Percentiles rank a stretch among this genome's conserved stretches.
These are phyloP conservation scores for Xerus rutilus DNA, from an alignment of 2,797 vertebrate species.

Conservation along the genomic window DNA sequence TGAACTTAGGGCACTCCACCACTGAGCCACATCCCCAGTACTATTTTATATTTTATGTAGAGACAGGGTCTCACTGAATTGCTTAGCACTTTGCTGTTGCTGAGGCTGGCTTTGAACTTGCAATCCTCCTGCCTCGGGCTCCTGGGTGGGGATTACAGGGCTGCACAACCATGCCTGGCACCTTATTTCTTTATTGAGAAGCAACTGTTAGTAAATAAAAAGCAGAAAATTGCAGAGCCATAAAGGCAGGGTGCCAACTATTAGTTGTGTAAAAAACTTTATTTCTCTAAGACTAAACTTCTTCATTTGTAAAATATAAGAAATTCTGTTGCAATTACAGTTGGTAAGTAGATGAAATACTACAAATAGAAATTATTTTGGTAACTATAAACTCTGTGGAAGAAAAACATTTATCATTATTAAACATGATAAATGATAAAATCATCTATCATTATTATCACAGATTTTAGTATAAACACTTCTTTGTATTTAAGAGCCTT, in stretches of 20 bases:
- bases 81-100: too few relatives aligned
- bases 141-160: too few relatives aligned
- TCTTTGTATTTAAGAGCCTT: background rate
- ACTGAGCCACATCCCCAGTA: too few relatives aligned
- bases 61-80: too few relatives aligned
- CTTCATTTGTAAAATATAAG: constrained; percentile 10
- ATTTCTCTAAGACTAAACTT: background rate
- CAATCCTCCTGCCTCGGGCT: too few relatives aligned
- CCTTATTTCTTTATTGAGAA: background rate
- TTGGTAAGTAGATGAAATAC: background rate
- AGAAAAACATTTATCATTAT: background rate
- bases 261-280: background rate
- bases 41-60: too few relatives aligned
- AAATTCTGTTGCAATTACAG: background rate
- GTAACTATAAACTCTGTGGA: background rate
- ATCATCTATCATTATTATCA: constrained; percentile 7
- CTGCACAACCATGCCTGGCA: too few relatives aligned
- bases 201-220: background rate
- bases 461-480: constrained; percentile 7
- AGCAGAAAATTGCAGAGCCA: background rate
- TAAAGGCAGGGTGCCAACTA: background rate
- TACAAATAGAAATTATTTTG: constrained; percentile 3
- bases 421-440: background rate
- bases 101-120: too few relatives aligned
- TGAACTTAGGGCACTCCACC: too few relatives aligned